These are phyloP conservation scores for Heptranchias perlo DNA, from an alignment of 2,113 vertebrate species.

Conservation along the genomic window DNA sequence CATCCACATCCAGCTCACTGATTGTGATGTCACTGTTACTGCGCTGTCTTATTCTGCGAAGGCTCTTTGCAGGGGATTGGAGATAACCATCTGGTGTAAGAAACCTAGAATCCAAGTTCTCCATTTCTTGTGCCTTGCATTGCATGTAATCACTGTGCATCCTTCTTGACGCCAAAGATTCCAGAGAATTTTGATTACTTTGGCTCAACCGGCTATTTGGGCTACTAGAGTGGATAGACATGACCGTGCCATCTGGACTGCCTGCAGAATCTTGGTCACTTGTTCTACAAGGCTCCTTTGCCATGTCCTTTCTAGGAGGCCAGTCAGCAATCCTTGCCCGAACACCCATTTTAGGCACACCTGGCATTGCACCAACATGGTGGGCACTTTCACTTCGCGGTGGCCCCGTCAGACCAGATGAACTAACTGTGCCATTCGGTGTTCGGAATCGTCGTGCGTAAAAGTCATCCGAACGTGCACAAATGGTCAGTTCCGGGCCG, in stretches of 20 bases:
- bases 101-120: constrained; percentile 76
- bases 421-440: constrained; percentile 75
- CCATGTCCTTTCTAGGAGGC: constrained; percentile 84
- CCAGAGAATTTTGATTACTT: constrained; percentile 74
- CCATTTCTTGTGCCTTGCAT: constrained; percentile 72
- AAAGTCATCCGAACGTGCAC: constrained; percentile 84
- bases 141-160: constrained; percentile 78
- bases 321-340: constrained; percentile 90
- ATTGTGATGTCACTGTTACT: constrained; percentile 94
- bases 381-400: constrained; percentile 77
- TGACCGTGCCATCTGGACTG: constrained; percentile 51
- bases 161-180: constrained; percentile 86
- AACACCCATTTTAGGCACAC: constrained; percentile 94
- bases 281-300: constrained; percentile 64
- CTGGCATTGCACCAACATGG: constrained; percentile 72
- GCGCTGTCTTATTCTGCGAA: constrained; percentile 79
- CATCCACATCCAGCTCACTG: constrained; percentile 85
- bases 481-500: constrained; percentile 58
- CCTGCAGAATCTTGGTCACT: constrained; percentile 64
- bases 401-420: constrained; percentile 61
- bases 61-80: constrained; percentile 74
- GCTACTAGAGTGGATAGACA: constrained; percentile 51
- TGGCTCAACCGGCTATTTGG: constrained; percentile 75
- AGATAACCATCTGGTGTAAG: constrained; percentile 79
- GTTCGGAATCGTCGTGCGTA: constrained; percentile 82